Percentiles rank a stretch among this genome's conserved stretches.
Conservation (phyloP, 2,797 vertebrate genomes). For the Agapornis canus region DNA sequence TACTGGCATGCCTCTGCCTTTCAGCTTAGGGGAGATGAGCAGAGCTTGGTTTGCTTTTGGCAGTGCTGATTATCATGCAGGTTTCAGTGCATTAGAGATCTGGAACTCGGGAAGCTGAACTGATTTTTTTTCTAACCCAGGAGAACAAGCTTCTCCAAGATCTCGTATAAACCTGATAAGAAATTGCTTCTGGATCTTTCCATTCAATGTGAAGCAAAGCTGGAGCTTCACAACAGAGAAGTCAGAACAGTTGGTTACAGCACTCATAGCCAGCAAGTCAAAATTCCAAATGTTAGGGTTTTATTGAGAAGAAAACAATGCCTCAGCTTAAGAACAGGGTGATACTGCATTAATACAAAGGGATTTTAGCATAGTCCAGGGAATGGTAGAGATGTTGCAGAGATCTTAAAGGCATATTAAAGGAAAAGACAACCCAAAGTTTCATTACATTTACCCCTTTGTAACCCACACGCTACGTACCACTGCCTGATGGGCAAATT, state of each 20-base stretch:
- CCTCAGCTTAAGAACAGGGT: background rate
- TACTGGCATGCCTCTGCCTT: too few species aligned
- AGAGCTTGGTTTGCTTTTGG: background rate
- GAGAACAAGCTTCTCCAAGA: background rate
- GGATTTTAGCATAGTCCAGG: background rate
- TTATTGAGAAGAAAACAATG: background rate
- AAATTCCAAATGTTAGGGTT: background rate
- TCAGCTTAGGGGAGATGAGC: background rate
- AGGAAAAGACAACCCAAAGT: background rate
- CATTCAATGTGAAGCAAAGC: background rate
- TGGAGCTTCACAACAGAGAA: background rate
- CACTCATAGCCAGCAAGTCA: background rate
- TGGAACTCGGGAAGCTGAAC: background rate
- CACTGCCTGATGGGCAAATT: constrained; percentile 90
- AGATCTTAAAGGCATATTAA: background rate
- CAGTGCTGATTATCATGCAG: background rate
- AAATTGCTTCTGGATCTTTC: background rate
- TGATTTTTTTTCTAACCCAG: background rate
- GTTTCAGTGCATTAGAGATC: background rate
- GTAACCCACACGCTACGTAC: constrained; percentile 70
- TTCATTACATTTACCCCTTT: background rate
- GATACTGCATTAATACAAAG: background rate
- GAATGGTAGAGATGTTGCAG: background rate
- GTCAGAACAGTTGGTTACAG: background rate
- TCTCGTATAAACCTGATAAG: background rate